phyloP scores from a whole-genome alignment of 2,888 invertebrate species.

The Coelinius sp. region DNA sequence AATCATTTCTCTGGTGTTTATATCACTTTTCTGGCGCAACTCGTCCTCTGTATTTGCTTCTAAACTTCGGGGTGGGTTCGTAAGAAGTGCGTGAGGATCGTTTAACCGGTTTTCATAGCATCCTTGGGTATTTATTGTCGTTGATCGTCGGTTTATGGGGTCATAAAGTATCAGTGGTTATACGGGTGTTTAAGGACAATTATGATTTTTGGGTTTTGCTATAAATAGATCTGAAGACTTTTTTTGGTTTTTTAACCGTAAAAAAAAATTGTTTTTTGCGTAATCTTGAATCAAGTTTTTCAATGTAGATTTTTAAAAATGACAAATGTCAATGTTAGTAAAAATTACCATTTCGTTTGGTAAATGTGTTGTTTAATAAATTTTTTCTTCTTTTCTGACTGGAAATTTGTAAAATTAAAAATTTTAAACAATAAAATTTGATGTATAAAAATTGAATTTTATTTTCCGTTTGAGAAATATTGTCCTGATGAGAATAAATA shows the following conservation, averaged over 20 bases:
- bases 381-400: too few relatives aligned
- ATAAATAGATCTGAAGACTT: neutral
- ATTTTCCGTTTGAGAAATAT: too few relatives aligned
- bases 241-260: neutral
- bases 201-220: neutral
- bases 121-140: constrained; percentile 59
- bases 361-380: too few relatives aligned
- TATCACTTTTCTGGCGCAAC: neutral
- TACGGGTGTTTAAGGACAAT: constrained; percentile 37
- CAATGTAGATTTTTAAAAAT: too few relatives aligned
- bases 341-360: too few relatives aligned
- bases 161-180: constrained; percentile 58
- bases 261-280: too few relatives aligned
- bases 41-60: neutral
- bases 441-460: too few relatives aligned
- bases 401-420: too few relatives aligned
- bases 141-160: constrained; percentile 56
- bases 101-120: constrained; percentile 54
- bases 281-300: too few relatives aligned
- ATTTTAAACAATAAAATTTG: too few relatives aligned
- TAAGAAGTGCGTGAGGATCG: constrained; percentile 23
- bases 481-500: too few relatives aligned
- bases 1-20: constrained; percentile 1
- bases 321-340: too few relatives aligned
- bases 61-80: neutral